Evolutionary conservation across 2,113 vertebrate genomes (phyloP).

Genomic region (Hystrix cristata): DNA sequence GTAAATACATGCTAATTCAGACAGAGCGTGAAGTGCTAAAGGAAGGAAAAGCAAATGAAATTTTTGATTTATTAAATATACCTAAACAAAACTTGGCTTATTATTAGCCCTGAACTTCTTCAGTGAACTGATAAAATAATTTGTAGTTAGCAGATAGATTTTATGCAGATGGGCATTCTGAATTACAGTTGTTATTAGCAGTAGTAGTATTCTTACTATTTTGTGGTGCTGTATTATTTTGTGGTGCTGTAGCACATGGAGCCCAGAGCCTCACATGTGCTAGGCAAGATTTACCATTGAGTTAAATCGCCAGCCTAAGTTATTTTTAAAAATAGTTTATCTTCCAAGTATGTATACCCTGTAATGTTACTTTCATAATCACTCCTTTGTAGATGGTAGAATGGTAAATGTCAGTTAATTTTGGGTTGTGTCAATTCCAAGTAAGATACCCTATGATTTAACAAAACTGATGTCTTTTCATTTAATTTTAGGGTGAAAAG

Average conservation of each 20-base stretch:
- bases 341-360: neutral
- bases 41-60: slow-evolving; percentile 37
- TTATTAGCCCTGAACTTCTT: slow-evolving; percentile 19
- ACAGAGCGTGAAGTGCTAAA: slow-evolving; percentile 14
- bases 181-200: slow-evolving; percentile 38
- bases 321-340: slow-evolving; percentile 42
- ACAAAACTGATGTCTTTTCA: slow-evolving; percentile 21
- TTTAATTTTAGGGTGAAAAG: slow-evolving; percentile 94
- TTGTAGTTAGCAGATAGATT: slow-evolving; percentile 50
- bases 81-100: slow-evolving; percentile 53
- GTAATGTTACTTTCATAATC: slow-evolving; percentile 33
- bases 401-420: slow-evolving; percentile 46
- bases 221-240: too few relatives aligned
- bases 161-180: slow-evolving; percentile 42
- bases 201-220: neutral
- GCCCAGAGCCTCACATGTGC: neutral
- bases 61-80: slow-evolving; percentile 56
- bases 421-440: slow-evolving; percentile 28
- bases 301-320: neutral
- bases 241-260: neutral
- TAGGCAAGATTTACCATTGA: neutral
- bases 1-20: slow-evolving; percentile 63
- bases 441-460: slow-evolving; percentile 58
- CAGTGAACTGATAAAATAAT: slow-evolving; percentile 63
- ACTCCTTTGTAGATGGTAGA: slow-evolving; percentile 52